phyloP scores from a whole-genome alignment of 2,113 vertebrate genomes.

The Alces alces region DNA sequence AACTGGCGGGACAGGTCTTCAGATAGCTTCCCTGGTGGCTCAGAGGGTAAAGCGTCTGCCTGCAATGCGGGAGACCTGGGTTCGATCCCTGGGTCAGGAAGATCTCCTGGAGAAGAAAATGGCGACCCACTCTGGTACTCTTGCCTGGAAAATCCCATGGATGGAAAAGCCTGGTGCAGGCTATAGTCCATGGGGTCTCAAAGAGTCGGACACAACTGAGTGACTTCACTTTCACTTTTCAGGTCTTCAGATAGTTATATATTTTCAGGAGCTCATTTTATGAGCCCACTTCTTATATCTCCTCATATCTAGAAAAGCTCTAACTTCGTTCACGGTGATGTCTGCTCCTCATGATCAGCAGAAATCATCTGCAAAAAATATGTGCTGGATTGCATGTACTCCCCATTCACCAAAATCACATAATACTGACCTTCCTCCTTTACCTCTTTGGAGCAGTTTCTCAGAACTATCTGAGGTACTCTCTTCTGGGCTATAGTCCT shows the following conservation, averaged over 20 bases:
- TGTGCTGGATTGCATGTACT: background rate
- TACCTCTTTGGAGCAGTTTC: background rate
- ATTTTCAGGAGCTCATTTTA: background rate
- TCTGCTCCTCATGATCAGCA: background rate
- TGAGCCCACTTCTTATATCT: background rate
- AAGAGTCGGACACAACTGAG: rapidly evolving
- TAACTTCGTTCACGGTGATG: background rate
- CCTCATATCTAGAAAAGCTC: background rate
- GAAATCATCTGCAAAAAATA: background rate
- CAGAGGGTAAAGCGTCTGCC: background rate
- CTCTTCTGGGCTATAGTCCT: background rate
- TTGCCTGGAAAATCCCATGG: background rate
- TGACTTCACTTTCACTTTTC: background rate
- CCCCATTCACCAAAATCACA: background rate
- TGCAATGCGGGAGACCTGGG: background rate
- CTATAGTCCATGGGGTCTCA: background rate
- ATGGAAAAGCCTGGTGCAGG: background rate
- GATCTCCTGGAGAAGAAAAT: background rate
- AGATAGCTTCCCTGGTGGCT: background rate
- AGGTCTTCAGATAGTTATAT: background rate
- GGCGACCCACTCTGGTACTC: background rate
- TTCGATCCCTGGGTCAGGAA: background rate
- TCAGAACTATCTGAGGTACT: background rate
- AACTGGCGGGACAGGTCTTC: background rate
- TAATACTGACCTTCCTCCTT: background rate